Evolutionary conservation across 2,113 vertebrate species (phyloP), one percentile per base, ranked within the genome.

Genomic region (Salvelinus alpinus): DNA sequence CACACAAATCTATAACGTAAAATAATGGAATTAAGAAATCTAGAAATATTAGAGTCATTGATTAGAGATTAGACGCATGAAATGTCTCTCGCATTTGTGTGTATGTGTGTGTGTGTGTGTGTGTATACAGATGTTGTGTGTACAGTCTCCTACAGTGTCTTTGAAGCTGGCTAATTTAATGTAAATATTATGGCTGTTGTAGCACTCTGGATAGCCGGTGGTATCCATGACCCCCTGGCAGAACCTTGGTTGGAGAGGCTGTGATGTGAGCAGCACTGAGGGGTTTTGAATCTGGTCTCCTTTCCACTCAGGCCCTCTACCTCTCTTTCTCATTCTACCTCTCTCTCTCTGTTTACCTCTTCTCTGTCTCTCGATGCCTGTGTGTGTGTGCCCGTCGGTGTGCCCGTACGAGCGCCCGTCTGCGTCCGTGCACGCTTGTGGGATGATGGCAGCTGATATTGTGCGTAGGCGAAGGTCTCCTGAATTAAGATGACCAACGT

Each of bases 151-250:
- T n/a, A 7, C 7, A 22, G 70, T 44, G 38, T 54, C 79, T 82
- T 87, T 90, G 79, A 85, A 77, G 82, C 76, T 72, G 47, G 65
- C 73, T 88, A 87, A 90, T 92, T 90, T 73, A 85, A 88, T 87
- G 86, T 82, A 88, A 92, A 91, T 90, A 82, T 90, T 92, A 89
- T 47, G 80, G 77, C 24, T 14, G 64, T 71, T 25, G 13, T 34
- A 44, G 38, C 38, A 44, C 9, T 44, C 38, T 24, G 48, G 34
- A 44, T 51, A 25, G 71, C 9, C 38, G 14, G 38, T n/a, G 22
- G 65, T 2, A 47, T 65, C 66, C 64, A 59, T 75, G 69, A 62
- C 70, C 64, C 22, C 78, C 81, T 73, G 29, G 29, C 79, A 54
- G 64, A 75, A 79, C 71, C 74, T 54, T 74, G 68, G 76, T 74